Percentiles rank a stretch among this genome's conserved stretches.
Evolutionary conservation across 2,113 vertebrate genomes (phyloP).

Genomic region (Dendrocopos noguchii): DNA sequence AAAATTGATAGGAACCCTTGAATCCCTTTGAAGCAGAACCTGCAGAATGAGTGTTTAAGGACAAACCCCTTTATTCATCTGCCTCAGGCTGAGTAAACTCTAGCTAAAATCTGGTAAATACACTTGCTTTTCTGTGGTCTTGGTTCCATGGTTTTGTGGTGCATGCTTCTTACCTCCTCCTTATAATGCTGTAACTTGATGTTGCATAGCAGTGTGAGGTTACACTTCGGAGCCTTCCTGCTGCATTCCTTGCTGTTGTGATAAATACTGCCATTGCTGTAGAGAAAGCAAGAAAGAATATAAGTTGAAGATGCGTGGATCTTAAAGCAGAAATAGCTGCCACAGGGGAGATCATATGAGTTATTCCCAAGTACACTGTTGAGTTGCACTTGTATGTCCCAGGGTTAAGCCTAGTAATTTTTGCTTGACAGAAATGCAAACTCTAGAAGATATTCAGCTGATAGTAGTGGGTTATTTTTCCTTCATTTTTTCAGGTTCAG

Average conservation of each 20-base stretch:
- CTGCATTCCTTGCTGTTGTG: background rate
- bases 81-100: fast-evolving
- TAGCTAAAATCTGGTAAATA: background rate
- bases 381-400: background rate
- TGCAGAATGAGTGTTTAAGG: background rate
- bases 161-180: background rate
- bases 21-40: background rate
- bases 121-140: background rate
- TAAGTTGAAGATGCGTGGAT: background rate
- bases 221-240: background rate
- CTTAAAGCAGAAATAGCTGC: background rate
- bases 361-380: background rate
- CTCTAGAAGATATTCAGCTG: background rate
- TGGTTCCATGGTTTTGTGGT: background rate
- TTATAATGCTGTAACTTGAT: background rate
- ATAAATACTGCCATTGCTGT: background rate
- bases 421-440: background rate
- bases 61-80: background rate
- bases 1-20: background rate
- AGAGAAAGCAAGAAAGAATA: background rate
- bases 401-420: background rate
- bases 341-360: background rate
- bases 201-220: background rate
- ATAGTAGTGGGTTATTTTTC: background rate
- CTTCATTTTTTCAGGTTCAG: background rate